Conservation (phyloP, 2,797 vertebrate species). For the Arctocebus calabarensis region DNA sequence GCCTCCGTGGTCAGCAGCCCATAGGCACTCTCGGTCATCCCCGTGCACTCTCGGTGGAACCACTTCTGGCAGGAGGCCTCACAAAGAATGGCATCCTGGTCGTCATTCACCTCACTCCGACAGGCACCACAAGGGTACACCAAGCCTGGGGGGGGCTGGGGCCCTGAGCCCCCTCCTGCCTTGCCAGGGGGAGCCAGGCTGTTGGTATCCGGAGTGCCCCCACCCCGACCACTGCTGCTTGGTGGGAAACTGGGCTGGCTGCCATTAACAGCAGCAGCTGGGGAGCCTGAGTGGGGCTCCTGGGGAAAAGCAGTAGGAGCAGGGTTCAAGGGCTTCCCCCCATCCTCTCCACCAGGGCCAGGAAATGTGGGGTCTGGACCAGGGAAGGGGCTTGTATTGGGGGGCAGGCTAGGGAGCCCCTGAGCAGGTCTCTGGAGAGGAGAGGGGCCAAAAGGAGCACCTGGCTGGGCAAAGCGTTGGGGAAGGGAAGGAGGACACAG, state of each 20-base stretch:
- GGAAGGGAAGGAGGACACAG: conserved; percentile 91
- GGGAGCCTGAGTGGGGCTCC: conserved; percentile 93
- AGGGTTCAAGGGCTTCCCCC: conserved; percentile 86
- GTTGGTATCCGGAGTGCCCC: conserved; percentile 93
- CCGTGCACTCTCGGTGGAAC: conserved; percentile 98
- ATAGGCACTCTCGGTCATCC: conserved; percentile 97
- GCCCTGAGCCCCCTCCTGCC: conserved; percentile 79
- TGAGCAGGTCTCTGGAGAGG: conserved; percentile 87
- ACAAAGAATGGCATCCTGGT: conserved; percentile 98
- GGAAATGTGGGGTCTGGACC: conserved; percentile 87
- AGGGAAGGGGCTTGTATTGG: conserved; percentile 90
- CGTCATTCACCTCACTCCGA: conserved; percentile 96
- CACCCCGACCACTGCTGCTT: conserved; percentile 89
- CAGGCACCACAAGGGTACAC: conserved; percentile 95
- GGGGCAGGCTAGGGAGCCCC: conserved; percentile 89
- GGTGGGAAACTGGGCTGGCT: conserved; percentile 92
- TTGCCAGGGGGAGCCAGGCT: conserved; percentile 92
- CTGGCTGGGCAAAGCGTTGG: conserved; percentile 83
- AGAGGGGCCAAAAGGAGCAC: conserved; percentile 88
- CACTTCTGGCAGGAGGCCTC: conserved; percentile 98
- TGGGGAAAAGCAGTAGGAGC: conserved; percentile 90
- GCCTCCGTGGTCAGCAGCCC: conserved; percentile 97
- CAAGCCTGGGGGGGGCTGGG: conserved; percentile 88
- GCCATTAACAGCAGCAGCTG: conserved; percentile 86
- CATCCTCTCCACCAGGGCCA: conserved; percentile 81